A percentile compares a stretch with the other conserved stretches of the same genome.
Conservation (phyloP, 1,140 invertebrate genomes). For the Watersipora subatra region DNA sequence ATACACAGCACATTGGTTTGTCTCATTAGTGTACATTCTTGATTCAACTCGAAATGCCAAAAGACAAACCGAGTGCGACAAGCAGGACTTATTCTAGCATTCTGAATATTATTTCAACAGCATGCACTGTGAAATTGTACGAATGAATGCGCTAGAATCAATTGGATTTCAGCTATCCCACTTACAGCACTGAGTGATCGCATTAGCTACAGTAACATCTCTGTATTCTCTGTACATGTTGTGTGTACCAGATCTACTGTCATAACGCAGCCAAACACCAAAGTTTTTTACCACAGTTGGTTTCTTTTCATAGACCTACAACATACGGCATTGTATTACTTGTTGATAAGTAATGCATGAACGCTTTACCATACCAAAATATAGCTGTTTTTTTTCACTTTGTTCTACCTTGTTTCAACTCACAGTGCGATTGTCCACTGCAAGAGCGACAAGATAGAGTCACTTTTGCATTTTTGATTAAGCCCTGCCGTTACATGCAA, state of each 20-base stretch:
- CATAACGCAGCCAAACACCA: constrained; percentile 90
- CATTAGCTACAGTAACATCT: constrained; percentile 81
- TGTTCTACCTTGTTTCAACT: too few relatives aligned
- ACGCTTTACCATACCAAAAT: neutral
- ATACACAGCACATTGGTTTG: too few relatives aligned
- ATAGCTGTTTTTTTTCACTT: too few relatives aligned
- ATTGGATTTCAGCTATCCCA: too few relatives aligned
- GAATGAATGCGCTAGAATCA: too few relatives aligned
- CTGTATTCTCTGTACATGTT: constrained; percentile 99
- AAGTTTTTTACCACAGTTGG: constrained; percentile 95
- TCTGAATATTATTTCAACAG: neutral
- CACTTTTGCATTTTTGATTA: too few relatives aligned
- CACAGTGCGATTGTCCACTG: too few relatives aligned
- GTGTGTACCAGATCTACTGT: constrained; percentile 94
- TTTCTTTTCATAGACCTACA: constrained; percentile 70
- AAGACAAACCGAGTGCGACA: constrained; percentile 6
- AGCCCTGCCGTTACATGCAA: too few relatives aligned
- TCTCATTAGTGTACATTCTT: neutral
- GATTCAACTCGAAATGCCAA: neutral
- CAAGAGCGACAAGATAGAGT: too few relatives aligned
- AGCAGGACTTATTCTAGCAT: constrained; percentile 1
- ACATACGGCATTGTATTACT: too few relatives aligned
- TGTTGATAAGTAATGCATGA: neutral
- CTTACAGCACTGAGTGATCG: constrained; percentile 86
- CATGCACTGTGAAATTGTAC: too few relatives aligned